Conservation (phyloP, 2,888 invertebrate genomes). For the Stenoptilia bipunctidactyla region DNA sequence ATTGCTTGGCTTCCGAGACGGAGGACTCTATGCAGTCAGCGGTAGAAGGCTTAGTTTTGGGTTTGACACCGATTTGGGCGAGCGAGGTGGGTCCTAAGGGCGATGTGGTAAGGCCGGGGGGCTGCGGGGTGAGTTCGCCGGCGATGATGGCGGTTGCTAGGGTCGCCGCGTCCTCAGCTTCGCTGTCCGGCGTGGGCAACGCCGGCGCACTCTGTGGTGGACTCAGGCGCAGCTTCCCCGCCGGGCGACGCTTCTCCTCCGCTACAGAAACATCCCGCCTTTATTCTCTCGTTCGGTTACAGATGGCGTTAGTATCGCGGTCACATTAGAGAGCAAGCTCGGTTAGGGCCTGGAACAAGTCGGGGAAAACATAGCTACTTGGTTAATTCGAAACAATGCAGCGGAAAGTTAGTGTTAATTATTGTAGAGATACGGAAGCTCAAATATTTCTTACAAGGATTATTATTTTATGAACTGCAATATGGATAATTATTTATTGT, state of each 20-base stretch:
- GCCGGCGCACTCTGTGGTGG: conserved; percentile 48
- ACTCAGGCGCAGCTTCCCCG: conserved; percentile 50
- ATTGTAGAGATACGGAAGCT: conserved; percentile 41
- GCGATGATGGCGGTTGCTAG: conserved; percentile 63
- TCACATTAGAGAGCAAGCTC: conserved; percentile 73
- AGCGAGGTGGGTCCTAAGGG: conserved; percentile 27
- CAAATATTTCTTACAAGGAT: conserved; percentile 50
- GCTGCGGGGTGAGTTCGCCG: conserved; percentile 46
- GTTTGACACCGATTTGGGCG: conserved; percentile 41
- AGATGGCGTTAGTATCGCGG: conserved; percentile 68
- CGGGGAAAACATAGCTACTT: conserved; percentile 63
- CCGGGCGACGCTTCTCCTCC: conserved; percentile 63
- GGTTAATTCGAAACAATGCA: conserved; percentile 62
- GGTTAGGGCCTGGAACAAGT: conserved; percentile 73
- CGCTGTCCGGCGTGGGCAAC: conserved; percentile 62
- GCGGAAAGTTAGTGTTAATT: conserved; percentile 54
- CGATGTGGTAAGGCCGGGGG: conserved; percentile 37
- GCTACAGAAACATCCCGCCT: conserved; percentile 67
- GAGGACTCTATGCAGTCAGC: conserved; percentile 57
- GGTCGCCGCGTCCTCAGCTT: conserved; percentile 59
- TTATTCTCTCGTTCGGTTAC: conserved; percentile 62
- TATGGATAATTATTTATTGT: too few species aligned
- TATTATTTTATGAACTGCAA: conserved; percentile 32
- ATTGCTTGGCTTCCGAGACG: conserved; percentile 29
- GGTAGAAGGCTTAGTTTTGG: conserved; percentile 40